These are phyloP conservation scores for Oophaga sylvatica DNA, from an alignment of 2,797 vertebrate genomes.

Conservation along the genomic window DNA sequence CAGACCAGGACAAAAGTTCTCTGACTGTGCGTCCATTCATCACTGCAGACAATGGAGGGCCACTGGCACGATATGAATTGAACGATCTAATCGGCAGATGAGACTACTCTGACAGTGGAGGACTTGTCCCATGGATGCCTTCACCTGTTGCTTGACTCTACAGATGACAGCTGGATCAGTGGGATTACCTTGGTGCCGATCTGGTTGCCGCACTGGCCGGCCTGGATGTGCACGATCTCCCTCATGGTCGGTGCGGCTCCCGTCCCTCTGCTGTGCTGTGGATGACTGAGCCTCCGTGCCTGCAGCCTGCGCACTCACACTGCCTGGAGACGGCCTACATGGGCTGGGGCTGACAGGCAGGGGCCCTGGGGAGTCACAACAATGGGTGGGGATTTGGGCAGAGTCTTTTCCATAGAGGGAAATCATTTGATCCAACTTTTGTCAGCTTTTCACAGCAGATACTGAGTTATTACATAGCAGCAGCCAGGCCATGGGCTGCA, in stretches of 20 bases:
- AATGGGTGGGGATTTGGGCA: constrained; percentile 31
- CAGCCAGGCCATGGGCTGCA: not conserved
- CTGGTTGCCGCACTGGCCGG: constrained; percentile 92
- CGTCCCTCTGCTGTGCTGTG: not conserved
- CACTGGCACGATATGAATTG: not conserved
- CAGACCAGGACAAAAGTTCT: not conserved
- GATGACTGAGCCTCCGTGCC: constrained; percentile 40
- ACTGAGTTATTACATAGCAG: not conserved
- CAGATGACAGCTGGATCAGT: too few relatives aligned
- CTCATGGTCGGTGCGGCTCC: constrained; percentile 75
- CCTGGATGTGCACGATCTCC: constrained; percentile 92
- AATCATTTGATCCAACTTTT: not conserved
- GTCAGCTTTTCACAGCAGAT: constrained; percentile 4
- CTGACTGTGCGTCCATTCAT: not conserved
- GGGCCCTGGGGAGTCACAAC: not conserved
- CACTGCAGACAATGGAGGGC: not conserved
- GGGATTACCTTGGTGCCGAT: constrained; percentile 87
- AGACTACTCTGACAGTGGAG: not conserved
- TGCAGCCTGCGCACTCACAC: constrained; percentile 21
- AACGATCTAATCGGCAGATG: not conserved
- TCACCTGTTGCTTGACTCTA: too few relatives aligned
- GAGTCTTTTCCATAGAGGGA: constrained; percentile 11
- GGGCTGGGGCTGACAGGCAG: constrained; percentile 14
- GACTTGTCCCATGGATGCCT: not conserved
- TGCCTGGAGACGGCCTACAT: constrained; percentile 46